Percentiles rank a stretch among this genome's conserved stretches.
These are phyloP conservation scores for Labeo calbasu DNA, from an alignment of 2,797 vertebrate genomes.

Conservation along the genomic window DNA sequence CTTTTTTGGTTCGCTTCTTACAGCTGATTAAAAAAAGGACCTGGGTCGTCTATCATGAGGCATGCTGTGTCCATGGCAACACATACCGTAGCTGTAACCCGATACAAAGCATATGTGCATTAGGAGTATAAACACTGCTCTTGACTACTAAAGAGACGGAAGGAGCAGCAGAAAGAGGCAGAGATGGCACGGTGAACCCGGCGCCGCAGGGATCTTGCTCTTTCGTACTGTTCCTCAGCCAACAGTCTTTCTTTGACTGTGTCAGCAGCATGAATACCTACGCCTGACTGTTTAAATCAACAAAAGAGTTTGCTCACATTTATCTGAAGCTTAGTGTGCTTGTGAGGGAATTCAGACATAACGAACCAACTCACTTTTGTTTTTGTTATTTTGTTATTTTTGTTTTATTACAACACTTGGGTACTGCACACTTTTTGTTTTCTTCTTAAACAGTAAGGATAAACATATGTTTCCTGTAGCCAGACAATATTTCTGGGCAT, in stretches of 20 bases:
- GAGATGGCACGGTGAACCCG: conserved; percentile 42
- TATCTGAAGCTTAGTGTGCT: not conserved
- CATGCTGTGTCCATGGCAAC: conserved; percentile 67
- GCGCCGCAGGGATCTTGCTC: conserved; percentile 41
- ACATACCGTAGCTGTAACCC: conserved; percentile 65
- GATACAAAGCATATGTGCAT: conserved; percentile 69
- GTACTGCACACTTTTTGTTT: not conserved
- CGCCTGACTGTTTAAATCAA: conserved; percentile 25
- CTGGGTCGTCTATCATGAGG: conserved; percentile 64
- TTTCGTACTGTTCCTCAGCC: conserved; percentile 31
- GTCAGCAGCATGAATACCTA: conserved; percentile 9
- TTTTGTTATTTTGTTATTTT: not conserved
- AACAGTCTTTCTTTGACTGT: conserved; percentile 49
- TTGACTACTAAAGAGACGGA: conserved; percentile 41
- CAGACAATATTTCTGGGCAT: not conserved
- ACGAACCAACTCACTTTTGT: not conserved
- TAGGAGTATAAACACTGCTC: conserved; percentile 60
- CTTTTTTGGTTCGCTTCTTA: conserved; percentile 45
- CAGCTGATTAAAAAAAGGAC: conserved; percentile 64
- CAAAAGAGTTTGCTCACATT: not conserved
- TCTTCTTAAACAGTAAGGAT: not conserved
- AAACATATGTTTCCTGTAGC: not conserved
- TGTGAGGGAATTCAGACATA: not conserved
- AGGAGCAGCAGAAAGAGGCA: conserved; percentile 15
- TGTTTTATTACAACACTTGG: no score